Evolutionary conservation across 2,797 vertebrate species (phyloP).

Genomic region (Gymnopithys bicolor): DNA sequence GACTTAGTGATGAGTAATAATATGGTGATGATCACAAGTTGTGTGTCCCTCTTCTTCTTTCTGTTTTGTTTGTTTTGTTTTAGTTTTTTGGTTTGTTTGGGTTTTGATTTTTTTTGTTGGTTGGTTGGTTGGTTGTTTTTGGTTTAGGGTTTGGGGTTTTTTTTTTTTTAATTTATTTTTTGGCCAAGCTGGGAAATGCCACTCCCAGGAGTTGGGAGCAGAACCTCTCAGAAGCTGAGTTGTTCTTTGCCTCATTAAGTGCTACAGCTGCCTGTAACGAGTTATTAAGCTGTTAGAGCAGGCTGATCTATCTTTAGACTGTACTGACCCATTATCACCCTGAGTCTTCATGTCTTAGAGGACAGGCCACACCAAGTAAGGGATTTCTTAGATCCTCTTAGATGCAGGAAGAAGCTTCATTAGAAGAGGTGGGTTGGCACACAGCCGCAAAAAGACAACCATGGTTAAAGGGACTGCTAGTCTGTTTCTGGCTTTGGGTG

Average conservation of each 20-base stretch:
- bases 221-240: background rate
- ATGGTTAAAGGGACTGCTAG: background rate
- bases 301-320: slow-evolving; percentile 55
- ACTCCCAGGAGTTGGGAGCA: background rate
- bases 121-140: too few relatives aligned
- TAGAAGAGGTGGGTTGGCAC: background rate
- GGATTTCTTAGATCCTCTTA: slow-evolving; percentile 69
- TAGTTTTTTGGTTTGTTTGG: too few relatives aligned
- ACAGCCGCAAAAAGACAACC: background rate
- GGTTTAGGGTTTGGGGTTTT: too few relatives aligned
- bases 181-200: background rate
- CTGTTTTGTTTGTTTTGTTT: too few relatives aligned
- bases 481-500: background rate
- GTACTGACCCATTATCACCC: slow-evolving; percentile 31
- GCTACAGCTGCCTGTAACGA: slow-evolving; percentile 1
- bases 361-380: slow-evolving; percentile 1
- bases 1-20: background rate
- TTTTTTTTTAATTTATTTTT: background rate
- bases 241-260: slow-evolving; percentile 4
- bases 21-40: background rate
- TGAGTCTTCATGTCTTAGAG: background rate
- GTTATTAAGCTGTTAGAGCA: slow-evolving; percentile 34
- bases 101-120: background rate
- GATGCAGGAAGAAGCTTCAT: background rate
- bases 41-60: background rate